Evolutionary conservation across 1,140 invertebrate genomes (phyloP).

Genomic region (Heliothis subflexa): DNA sequence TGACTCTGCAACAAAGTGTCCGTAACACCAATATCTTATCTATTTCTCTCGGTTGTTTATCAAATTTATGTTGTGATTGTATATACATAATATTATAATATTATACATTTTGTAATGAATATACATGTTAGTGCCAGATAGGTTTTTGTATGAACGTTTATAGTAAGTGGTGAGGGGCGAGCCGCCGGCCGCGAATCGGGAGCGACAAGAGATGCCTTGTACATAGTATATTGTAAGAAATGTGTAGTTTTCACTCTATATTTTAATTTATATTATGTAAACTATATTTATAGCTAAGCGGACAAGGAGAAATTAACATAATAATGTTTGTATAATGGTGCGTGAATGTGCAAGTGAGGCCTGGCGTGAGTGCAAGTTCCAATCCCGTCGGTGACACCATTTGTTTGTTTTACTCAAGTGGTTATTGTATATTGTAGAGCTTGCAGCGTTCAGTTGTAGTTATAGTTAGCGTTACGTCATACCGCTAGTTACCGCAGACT

Average conservation of each 20-base stretch:
- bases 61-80: conserved; percentile 85
- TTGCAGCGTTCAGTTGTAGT: conserved; percentile 75
- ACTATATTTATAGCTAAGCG: conserved; percentile 80
- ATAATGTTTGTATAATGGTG: conserved; percentile 64
- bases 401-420: conserved; percentile 60
- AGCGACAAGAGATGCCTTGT: conserved; percentile 79
- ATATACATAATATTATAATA: conserved; percentile 78
- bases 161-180: conserved; percentile 56
- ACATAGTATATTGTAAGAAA: conserved; percentile 82
- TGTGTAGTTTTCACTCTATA: conserved; percentile 84
- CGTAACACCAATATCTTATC: conserved; percentile 72
- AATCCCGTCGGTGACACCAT: conserved; percentile 53
- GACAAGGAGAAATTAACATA: conserved; percentile 68
- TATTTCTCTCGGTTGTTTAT: conserved; percentile 83
- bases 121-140: conserved; percentile 85
- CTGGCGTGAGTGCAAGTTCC: conserved; percentile 52
- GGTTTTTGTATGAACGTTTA: conserved; percentile 83
- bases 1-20: conserved; percentile 48
- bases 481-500: conserved; percentile 63
- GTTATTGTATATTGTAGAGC: conserved; percentile 66
- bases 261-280: conserved; percentile 84
- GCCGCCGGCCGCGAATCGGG: conserved; percentile 52
- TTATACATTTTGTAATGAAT: conserved; percentile 85
- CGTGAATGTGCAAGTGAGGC: conserved; percentile 58
- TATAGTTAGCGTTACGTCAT: conserved; percentile 42